These are phyloP conservation scores for Calonectris borealis DNA, from an alignment of 2,113 vertebrate species.

Conservation along the genomic window DNA sequence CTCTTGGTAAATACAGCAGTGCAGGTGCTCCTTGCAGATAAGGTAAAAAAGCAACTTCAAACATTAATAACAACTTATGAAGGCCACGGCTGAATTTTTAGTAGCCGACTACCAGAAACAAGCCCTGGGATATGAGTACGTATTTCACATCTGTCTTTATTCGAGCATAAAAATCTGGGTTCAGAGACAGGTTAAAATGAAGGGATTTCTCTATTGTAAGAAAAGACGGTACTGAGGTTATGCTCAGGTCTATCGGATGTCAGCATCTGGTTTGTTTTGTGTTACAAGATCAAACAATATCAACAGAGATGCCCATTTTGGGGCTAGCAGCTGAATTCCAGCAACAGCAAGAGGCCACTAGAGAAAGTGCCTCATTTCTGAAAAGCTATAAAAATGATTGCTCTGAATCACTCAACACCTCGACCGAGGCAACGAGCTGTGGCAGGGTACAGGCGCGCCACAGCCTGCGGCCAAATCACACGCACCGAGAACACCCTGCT, in stretches of 20 bases:
- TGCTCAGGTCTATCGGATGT: accelerated
- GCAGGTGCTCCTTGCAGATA: conserved; percentile 48
- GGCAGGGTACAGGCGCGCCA: neutral
- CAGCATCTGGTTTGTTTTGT: neutral
- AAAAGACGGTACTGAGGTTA: neutral
- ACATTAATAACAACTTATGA: neutral
- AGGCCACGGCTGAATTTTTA: neutral
- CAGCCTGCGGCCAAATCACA: neutral
- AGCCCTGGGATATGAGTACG: neutral
- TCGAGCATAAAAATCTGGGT: neutral
- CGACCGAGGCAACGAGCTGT: neutral
- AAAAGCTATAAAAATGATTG: neutral
- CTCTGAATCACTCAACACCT: neutral
- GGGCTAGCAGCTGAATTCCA: neutral
- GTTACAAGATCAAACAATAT: neutral
- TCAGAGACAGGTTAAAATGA: neutral
- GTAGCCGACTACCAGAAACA: neutral
- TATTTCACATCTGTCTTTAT: neutral
- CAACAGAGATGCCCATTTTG: neutral
- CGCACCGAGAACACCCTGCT: neutral
- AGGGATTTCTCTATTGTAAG: neutral
- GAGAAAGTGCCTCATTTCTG: neutral
- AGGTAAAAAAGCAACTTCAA: conserved; percentile 29
- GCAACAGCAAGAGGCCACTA: neutral
- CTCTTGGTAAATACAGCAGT: neutral